Evolutionary conservation across 1,140 invertebrate genomes (phyloP).

Genomic region (Nomia melanderi): DNA sequence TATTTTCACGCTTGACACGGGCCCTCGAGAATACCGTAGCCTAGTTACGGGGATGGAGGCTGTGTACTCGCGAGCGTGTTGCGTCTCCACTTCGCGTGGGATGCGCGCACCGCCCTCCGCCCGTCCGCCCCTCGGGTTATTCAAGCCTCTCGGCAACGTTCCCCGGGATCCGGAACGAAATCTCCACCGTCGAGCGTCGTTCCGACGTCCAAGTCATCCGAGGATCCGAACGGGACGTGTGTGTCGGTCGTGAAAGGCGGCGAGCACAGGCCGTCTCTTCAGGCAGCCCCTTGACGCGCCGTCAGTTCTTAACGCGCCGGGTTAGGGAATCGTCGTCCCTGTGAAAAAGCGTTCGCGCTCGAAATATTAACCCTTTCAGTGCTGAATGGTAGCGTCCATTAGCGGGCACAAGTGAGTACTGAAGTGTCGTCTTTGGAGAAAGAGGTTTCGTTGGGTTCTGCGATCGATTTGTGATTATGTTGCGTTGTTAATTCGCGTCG

Average conservation of each 20-base stretch:
- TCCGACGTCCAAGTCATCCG: slow-evolving; percentile 43
- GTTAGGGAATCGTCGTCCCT: slow-evolving; percentile 51
- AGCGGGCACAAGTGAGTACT: too few species aligned
- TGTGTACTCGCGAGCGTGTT: slow-evolving; percentile 40
- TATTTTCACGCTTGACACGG: slow-evolving; percentile 53
- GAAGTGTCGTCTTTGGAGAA: too few species aligned
- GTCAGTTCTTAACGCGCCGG: slow-evolving; percentile 52
- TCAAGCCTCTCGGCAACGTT: slow-evolving; percentile 25
- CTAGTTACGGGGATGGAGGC: slow-evolving; percentile 39
- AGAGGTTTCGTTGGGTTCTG: too few species aligned
- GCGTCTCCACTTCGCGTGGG: neutral
- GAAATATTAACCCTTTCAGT: slow-evolving; percentile 33
- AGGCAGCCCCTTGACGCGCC: slow-evolving; percentile 2
- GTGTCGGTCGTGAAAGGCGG: neutral
- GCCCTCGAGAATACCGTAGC: slow-evolving; percentile 33
- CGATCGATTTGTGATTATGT: too few species aligned
- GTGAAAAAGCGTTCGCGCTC: slow-evolving; percentile 52
- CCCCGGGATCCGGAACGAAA: slow-evolving; percentile 56
- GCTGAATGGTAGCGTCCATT: too few species aligned
- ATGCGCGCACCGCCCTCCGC: neutral
- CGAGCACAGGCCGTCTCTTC: neutral
- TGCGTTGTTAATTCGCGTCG: too few species aligned
- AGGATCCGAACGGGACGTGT: slow-evolving; percentile 27
- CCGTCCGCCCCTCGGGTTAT: slow-evolving; percentile 25
- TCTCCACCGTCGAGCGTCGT: slow-evolving; percentile 57